These are phyloP conservation scores for Ancistrus triradiatus DNA, from an alignment of 2,113 vertebrate genomes.

Conservation along the genomic window DNA sequence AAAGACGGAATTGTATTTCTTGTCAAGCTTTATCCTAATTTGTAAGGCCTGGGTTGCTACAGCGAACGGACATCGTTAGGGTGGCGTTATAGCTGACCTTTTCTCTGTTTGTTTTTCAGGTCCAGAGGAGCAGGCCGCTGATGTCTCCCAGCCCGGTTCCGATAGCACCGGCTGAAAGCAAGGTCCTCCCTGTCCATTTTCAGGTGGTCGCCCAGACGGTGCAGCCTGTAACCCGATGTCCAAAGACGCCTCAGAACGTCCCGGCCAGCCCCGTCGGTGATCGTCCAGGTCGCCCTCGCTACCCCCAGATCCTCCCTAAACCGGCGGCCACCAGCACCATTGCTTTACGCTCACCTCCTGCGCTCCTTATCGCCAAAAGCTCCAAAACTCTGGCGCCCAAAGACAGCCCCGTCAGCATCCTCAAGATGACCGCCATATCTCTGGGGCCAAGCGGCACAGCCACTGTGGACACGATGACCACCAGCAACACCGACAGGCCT, in stretches of 20 bases:
- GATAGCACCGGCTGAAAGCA: conserved; percentile 78
- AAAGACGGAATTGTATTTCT: too few species aligned
- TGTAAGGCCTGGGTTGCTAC: too few species aligned
- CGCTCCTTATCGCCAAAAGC: conserved; percentile 89
- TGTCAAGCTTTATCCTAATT: too few species aligned
- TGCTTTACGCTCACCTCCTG: conserved; percentile 86
- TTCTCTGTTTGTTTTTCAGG: conserved; percentile 60
- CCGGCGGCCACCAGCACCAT: conserved; percentile 81
- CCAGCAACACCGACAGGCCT: conserved; percentile 74
- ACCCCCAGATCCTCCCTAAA: conserved; percentile 93
- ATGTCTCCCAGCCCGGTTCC: conserved; percentile 86
- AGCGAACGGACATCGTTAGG: too few species aligned
- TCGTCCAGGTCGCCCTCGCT: conserved; percentile 86
- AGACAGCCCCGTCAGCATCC: conserved; percentile 85
- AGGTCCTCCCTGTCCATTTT: conserved; percentile 89
- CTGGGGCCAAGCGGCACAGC: conserved; percentile 72
- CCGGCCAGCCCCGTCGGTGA: conserved; percentile 81
- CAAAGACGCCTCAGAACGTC: conserved; percentile 84
- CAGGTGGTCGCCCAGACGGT: conserved; percentile 93
- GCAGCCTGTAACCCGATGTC: conserved; percentile 85
- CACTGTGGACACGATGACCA: too few species aligned
- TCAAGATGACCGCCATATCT: conserved; percentile 94
- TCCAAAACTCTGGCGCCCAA: conserved; percentile 90
- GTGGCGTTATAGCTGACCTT: too few species aligned
- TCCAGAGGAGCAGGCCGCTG: conserved; percentile 83